A percentile compares a stretch with the other conserved stretches of the same genome.
phyloP scores from a whole-genome alignment of 2,888 invertebrate genomes.

The Spodoptera littoralis region DNA sequence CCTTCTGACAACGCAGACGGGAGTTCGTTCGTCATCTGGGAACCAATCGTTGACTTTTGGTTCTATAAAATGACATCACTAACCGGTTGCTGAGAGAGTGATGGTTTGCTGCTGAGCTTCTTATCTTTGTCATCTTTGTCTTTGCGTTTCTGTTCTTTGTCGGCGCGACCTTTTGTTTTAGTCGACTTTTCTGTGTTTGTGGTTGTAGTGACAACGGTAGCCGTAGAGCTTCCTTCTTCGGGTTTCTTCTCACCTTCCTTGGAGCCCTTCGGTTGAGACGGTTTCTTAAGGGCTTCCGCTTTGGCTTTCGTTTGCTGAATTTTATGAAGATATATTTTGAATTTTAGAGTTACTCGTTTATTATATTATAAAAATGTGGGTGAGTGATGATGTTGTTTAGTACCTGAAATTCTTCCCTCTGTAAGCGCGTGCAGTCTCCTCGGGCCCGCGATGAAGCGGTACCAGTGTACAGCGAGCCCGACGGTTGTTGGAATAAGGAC shows the following conservation, averaged over 20 bases:
- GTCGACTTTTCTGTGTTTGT: constrained; percentile 68
- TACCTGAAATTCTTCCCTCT: constrained; percentile 91
- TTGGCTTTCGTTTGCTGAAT: constrained; percentile 86
- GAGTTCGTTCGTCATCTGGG: neutral
- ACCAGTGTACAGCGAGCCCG: constrained; percentile 91
- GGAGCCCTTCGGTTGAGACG: constrained; percentile 75
- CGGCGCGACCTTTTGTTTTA: constrained; percentile 57
- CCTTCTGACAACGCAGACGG: neutral
- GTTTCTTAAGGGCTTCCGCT: constrained; percentile 88
- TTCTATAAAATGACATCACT: constrained; percentile 32
- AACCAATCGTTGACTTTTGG: constrained; percentile 3
- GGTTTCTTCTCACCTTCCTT: constrained; percentile 76
- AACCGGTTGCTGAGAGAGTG: constrained; percentile 63
- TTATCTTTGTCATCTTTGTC: constrained; percentile 68
- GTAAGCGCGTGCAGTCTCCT: constrained; percentile 92
- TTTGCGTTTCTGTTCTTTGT: constrained; percentile 61
- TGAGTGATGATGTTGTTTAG: constrained; percentile 1
- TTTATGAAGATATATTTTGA: constrained; percentile 1
- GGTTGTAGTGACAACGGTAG: constrained; percentile 53
- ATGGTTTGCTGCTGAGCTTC: constrained; percentile 66
- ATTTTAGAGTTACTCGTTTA: constrained; percentile 1
- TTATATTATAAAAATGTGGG: neutral
- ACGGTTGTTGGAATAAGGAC: constrained; percentile 92
- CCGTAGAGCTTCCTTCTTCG: constrained; percentile 66
- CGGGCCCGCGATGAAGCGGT: constrained; percentile 94